These are phyloP conservation scores for Escarpia spicata DNA, from an alignment of 2,888 invertebrate genomes.

Conservation along the genomic window DNA sequence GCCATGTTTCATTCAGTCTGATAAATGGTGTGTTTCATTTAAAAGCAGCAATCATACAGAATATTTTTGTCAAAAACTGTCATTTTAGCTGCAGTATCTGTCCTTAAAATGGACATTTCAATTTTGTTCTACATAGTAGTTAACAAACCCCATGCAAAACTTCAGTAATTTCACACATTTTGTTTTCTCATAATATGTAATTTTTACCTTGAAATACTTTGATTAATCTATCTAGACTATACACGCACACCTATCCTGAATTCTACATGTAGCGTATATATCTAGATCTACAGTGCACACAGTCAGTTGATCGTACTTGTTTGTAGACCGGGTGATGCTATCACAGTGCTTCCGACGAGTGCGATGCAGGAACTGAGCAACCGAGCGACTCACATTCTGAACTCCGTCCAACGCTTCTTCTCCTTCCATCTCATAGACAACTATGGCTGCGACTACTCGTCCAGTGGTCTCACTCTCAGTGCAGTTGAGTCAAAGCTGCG, in stretches of 20 bases:
- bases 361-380: constrained; percentile 27
- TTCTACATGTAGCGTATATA: neutral
- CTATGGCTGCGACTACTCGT: constrained; percentile 63
- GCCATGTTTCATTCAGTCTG: too few relatives aligned
- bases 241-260: neutral
- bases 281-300: neutral
- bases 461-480: constrained; percentile 57
- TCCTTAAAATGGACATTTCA: too few relatives aligned
- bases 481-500: constrained; percentile 49
- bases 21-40: too few relatives aligned
- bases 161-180: neutral
- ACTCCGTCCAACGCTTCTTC: constrained; percentile 58
- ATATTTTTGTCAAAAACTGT: too few relatives aligned
- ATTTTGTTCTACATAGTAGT: too few relatives aligned
- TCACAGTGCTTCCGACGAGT: constrained; percentile 25
- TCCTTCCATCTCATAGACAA: constrained; percentile 62
- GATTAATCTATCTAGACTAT: neutral
- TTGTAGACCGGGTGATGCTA: neutral
- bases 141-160: too few relatives aligned
- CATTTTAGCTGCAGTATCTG: too few relatives aligned
- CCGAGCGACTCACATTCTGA: constrained; percentile 54
- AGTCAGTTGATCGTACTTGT: neutral
- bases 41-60: too few relatives aligned
- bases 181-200: neutral
- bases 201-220: neutral